Percentiles rank a stretch among this genome's conserved stretches.
Conservation (phyloP, 2,888 invertebrate genomes). For the Eustalomyia histrio region DNA sequence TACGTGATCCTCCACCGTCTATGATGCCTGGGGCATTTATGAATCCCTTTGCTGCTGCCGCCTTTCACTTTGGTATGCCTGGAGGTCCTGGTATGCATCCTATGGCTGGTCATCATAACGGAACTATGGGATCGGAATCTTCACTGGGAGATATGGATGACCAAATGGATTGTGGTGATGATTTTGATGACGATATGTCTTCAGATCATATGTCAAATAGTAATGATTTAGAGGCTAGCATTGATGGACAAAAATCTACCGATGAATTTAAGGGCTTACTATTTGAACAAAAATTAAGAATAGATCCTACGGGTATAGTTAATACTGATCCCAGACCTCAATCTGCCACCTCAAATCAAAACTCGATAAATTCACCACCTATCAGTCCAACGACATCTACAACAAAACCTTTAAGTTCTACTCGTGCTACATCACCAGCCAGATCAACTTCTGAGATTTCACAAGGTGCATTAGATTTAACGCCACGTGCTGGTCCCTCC, state of each 20-base stretch:
- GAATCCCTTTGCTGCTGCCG: constrained; percentile 78
- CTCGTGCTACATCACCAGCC: constrained; percentile 73
- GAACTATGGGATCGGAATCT: constrained; percentile 77
- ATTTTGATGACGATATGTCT: constrained; percentile 77
- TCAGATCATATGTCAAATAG: constrained; percentile 78
- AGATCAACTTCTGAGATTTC: constrained; percentile 79
- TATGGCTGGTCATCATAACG: constrained; percentile 72
- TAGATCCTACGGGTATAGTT: constrained; percentile 74
- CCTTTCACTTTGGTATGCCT: constrained; percentile 78
- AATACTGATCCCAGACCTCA: constrained; percentile 72
- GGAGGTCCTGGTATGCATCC: constrained; percentile 71
- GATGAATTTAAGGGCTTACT: constrained; percentile 78
- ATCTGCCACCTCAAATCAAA: constrained; percentile 72
- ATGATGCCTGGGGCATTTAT: constrained; percentile 79
- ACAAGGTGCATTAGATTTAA: constrained; percentile 82
- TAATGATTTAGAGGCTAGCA: constrained; percentile 71
- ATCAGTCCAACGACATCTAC: constrained; percentile 72
- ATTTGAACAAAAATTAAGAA: constrained; percentile 78
- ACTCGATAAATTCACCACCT: constrained; percentile 75
- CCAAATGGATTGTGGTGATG: constrained; percentile 79
- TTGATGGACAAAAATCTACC: constrained; percentile 75
- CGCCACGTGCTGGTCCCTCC: constrained; percentile 79
- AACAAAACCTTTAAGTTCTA: constrained; percentile 67
- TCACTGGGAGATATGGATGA: constrained; percentile 79
- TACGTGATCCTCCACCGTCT: constrained; percentile 87